Evolutionary conservation across 2,113 vertebrate species (phyloP).

Genomic region (Athene cunicularia): DNA sequence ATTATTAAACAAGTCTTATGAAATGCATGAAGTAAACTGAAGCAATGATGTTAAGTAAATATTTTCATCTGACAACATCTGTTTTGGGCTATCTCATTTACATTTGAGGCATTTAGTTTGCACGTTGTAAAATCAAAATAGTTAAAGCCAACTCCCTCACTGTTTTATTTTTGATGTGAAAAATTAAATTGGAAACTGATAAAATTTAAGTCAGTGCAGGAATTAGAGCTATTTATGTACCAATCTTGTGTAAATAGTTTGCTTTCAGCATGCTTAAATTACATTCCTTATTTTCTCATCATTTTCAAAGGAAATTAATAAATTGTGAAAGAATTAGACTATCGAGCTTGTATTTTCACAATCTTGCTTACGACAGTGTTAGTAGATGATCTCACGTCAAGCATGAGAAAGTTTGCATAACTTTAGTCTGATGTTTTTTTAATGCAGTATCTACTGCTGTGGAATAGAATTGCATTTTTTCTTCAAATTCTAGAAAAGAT

Average conservation of each 20-base stretch:
- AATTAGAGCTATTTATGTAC: constrained; percentile 4
- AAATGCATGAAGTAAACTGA: background rate
- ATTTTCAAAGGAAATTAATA: constrained; percentile 32
- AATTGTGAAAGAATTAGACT: background rate
- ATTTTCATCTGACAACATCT: background rate
- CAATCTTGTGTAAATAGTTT: background rate
- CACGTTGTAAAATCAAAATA: background rate
- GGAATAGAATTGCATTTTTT: background rate
- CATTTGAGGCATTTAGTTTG: background rate
- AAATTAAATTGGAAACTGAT: background rate
- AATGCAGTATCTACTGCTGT: background rate
- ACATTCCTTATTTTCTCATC: background rate
- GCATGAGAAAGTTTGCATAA: background rate
- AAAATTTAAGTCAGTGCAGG: background rate
- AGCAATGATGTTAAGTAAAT: background rate
- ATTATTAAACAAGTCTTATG: background rate
- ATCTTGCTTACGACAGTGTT: background rate
- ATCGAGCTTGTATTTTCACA: background rate
- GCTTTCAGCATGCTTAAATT: constrained; percentile 1
- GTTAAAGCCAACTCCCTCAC: background rate
- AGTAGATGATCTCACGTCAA: background rate
- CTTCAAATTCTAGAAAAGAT: background rate
- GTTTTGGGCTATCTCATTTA: background rate
- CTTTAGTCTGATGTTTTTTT: background rate
- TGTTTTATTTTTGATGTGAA: background rate